These are phyloP conservation scores for Gymnoscelis rufifasciata DNA, from an alignment of 2,888 invertebrate genomes.

Conservation along the genomic window DNA sequence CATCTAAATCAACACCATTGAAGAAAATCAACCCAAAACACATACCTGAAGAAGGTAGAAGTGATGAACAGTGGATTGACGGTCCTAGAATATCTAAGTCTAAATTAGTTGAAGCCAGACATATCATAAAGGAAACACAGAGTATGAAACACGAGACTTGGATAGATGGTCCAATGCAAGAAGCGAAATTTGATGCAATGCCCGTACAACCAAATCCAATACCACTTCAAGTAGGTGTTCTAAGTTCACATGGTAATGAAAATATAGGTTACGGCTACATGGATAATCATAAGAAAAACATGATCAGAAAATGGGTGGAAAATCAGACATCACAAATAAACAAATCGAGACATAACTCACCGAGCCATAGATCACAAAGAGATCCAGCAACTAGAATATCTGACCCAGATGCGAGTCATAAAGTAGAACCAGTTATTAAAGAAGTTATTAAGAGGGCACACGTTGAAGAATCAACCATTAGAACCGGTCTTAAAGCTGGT, in stretches of 20 bases:
- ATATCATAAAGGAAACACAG: constrained; percentile 87
- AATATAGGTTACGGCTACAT: constrained; percentile 89
- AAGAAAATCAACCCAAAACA: constrained; percentile 71
- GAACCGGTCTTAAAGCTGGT: constrained; percentile 80
- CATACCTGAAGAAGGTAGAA: constrained; percentile 66
- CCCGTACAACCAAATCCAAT: constrained; percentile 81
- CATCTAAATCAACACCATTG: constrained; percentile 75
- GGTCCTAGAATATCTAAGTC: constrained; percentile 93
- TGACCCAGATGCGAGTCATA: constrained; percentile 51
- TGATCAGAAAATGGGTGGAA: constrained; percentile 96
- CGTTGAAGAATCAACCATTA: constrained; percentile 80
- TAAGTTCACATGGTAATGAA: constrained; percentile 69
- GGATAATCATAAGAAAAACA: constrained; percentile 94
- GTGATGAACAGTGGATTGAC: constrained; percentile 98
- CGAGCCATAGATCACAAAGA: constrained; percentile 63
- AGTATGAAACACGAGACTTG: constrained; percentile 93
- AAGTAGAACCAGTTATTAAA: constrained; percentile 70
- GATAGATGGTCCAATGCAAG: constrained; percentile 96
- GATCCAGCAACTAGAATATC: constrained; percentile 44
- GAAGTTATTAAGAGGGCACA: constrained; percentile 76
- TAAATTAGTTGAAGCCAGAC: constrained; percentile 89
- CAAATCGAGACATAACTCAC: constrained; percentile 80
- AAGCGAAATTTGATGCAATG: constrained; percentile 62
- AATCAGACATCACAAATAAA: constrained; percentile 92
- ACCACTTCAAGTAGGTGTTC: constrained; percentile 62